Evolutionary conservation across 2,113 vertebrate species (phyloP), one percentile per base, ranked within the genome.

Genomic region (Sprattus sprattus): DNA sequence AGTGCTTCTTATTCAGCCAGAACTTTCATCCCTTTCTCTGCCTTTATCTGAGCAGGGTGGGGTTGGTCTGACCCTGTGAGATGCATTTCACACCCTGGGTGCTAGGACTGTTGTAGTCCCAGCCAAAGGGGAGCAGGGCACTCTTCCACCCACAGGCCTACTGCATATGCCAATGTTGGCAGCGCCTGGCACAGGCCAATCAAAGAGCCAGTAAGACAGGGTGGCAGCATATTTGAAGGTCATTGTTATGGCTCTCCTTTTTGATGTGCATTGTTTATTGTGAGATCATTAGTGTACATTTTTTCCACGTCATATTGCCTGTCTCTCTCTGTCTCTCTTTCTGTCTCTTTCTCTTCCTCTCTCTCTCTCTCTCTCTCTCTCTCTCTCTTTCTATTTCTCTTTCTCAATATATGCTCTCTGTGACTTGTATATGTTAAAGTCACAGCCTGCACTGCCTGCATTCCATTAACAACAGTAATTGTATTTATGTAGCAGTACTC

Each of bases 151-250:
- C 91, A 89, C 88, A 32, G 57, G 82, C 85, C 75, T 49, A 89
- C 85, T 32, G 83, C 84, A 86, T 81, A 84, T 88, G 87, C 90
- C 89, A 92, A 88, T 89, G 85, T 92, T 92, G 92, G 92, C 89
- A 89, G 92, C 92, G 92, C 93, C 94, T 94, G 92, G 91, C 92
- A 91, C 92, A 88, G 88, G 89, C 81, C 50, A 86, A 86, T 84
- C 82, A 85, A 85, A 85, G 80, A 32, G 71, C 85, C 64, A 54
- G 82, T 83, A 25, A 49, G 84, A 54, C 50, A 49, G 84, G 85
- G 75, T n/a, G 81, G 60, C 39, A 44, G 45, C 84, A 86, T 87
- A 82, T 86, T 89, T 86, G 84, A 89, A 89, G 89, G 86, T 64
- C 82, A 71, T 88, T 84, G 22, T 85, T 83, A 86, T 91, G 83